Evolutionary conservation across 2,797 vertebrate species (phyloP), one percentile per base, ranked within the genome.

Genomic region (Hylomyscus alleni): DNA sequence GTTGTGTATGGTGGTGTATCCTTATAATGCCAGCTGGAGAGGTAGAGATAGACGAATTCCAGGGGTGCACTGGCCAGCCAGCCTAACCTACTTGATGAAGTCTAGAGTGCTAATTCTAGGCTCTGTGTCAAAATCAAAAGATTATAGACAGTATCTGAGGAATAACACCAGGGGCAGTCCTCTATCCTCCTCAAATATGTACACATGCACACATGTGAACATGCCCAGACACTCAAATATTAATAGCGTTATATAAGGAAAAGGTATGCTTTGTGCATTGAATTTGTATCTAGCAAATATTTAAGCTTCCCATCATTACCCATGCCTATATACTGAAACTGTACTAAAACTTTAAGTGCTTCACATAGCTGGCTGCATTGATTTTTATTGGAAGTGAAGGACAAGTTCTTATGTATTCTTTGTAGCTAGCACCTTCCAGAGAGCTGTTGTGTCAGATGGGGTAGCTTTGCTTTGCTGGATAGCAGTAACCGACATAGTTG

Each of bases 371-470:
- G 34, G 24, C 3, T 4, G 7, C 29, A n/a, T 20, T 3, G 24
- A 11, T 65, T 65, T 65, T 86, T 50, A 6, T 47, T 4, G 50
- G 50, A 6, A 9, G 17, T 29, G 50, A 54, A 60, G 1, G 26
- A n/a, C 3, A 1, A 37, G 65, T 86, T 19, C 2, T 17, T 34
- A 4, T 10, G 2, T 17, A 13, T 40, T 12, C 7, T 15, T 20
- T 3, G 2, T 9, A 2, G 0, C 24, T 19, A 69, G 31, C 17
- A 40, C 6, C 4, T 19, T 3, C 17, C 26, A 6, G 78, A 0
- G 8, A 62, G 3, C 0, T 2, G 5, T 4, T 15, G 1, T 2
- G n/a, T 78, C 62, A 5, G 0, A 26, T 0, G 0, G 26, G 19
- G 0, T 0, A 3, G 19, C 22, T 34, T 24, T 9, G 19, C 22